Conservation (phyloP, 2,888 invertebrate species). For the Xylocampa areola region DNA sequence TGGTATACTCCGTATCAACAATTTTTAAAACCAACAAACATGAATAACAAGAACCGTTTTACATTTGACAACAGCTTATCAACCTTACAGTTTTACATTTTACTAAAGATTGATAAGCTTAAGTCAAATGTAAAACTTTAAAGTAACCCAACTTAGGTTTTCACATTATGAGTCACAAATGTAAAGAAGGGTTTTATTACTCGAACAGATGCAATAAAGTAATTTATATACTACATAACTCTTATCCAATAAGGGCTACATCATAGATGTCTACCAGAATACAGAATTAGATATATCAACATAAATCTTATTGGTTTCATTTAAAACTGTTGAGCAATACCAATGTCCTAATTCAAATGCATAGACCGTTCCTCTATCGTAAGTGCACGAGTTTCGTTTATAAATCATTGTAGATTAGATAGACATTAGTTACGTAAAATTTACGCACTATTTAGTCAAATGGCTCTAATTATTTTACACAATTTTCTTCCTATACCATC, state of each 20-base stretch:
- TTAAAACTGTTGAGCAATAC: constrained; percentile 8
- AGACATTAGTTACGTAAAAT: too few relatives aligned
- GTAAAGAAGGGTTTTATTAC: constrained; percentile 7
- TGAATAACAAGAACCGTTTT: too few relatives aligned
- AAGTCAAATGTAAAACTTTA: background rate
- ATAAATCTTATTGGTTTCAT: constrained; percentile 21
- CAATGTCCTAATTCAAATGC: constrained; percentile 22
- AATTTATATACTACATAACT: constrained; percentile 20
- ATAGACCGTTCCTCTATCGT: constrained; percentile 2
- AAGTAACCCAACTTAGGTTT: background rate
- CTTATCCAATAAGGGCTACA: constrained; percentile 25
- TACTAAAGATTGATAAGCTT: too few relatives aligned
- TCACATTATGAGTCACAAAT: background rate
- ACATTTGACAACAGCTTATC: too few relatives aligned
- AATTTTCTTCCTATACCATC: too few relatives aligned
- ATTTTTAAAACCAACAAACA: too few relatives aligned
- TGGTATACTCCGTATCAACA: too few relatives aligned
- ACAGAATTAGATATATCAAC: constrained; percentile 23
- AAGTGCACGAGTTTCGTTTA: constrained; percentile 16
- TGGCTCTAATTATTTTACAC: too few relatives aligned
- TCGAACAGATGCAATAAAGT: constrained; percentile 17
- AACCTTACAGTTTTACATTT: too few relatives aligned
- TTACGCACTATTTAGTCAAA: too few relatives aligned
- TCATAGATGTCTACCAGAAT: constrained; percentile 14
- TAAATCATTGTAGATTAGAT: constrained; percentile 11